phyloP scores from a whole-genome alignment of 1,140 invertebrate genomes.

The Drosophila kanapiae region DNA sequence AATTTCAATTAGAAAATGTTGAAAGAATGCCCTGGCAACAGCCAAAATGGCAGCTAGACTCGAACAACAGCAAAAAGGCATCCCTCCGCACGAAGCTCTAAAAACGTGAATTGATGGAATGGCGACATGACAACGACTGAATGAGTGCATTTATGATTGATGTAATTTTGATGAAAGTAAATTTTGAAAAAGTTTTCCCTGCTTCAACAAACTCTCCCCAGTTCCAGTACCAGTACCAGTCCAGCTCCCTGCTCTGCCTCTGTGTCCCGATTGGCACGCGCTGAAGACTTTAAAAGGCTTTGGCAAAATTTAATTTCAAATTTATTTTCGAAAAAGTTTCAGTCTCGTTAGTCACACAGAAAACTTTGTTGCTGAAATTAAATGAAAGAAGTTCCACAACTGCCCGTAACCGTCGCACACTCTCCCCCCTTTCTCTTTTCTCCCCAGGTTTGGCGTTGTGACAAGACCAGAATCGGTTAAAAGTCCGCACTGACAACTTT shows the following conservation, averaged over 20 bases:
- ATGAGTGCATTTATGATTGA: constrained; percentile 81
- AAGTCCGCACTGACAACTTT: constrained; percentile 60
- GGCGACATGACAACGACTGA: constrained; percentile 50
- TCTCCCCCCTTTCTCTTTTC: constrained; percentile 9
- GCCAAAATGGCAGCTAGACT: constrained; percentile 24
- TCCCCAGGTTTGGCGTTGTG: constrained; percentile 17
- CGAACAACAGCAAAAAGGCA: constrained; percentile 20
- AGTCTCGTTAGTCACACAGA: constrained; percentile 62
- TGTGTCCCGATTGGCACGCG: constrained; percentile 1
- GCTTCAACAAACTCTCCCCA: constrained; percentile 13
- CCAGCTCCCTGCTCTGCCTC: too few species aligned
- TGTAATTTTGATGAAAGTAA: constrained; percentile 80
- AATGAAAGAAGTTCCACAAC: constrained; percentile 80
- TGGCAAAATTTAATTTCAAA: constrained; percentile 70
- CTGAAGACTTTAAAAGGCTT: constrained; percentile 68
- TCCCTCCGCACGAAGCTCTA: constrained; percentile 57
- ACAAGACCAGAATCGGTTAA: constrained; percentile 60
- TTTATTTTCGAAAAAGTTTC: constrained; percentile 70
- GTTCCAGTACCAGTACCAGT: not conserved
- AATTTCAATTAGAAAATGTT: constrained; percentile 79
- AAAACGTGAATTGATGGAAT: constrained; percentile 72
- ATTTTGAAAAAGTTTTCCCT: constrained; percentile 63
- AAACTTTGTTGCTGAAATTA: constrained; percentile 75
- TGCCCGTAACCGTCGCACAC: constrained; percentile 21
- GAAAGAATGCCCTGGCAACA: constrained; percentile 64